A percentile compares a stretch with the other conserved stretches of the same genome.
phyloP scores from a whole-genome alignment of 2,888 invertebrate species.

The Cabera pusaria region DNA sequence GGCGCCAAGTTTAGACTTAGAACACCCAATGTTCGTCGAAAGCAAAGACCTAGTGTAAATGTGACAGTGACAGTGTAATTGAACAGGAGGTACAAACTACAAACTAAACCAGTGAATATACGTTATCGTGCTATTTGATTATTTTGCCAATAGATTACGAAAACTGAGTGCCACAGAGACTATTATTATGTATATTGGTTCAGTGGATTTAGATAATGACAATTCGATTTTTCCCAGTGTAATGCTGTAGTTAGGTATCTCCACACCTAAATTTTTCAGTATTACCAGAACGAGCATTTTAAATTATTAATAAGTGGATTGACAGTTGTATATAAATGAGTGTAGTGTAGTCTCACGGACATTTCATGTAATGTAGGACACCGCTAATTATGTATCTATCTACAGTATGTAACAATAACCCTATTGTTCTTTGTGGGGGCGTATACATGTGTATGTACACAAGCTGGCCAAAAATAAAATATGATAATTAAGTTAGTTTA shows the following conservation, averaged over 20 bases:
- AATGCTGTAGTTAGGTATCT: slow-evolving; percentile 14
- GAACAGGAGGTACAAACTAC: not conserved
- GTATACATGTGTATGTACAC: too few relatives aligned
- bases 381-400: too few relatives aligned
- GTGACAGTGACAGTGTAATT: slow-evolving; percentile 11
- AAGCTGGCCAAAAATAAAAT: too few relatives aligned
- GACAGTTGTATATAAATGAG: slow-evolving; percentile 18
- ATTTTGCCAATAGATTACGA: slow-evolving; percentile 20
- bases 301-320: slow-evolving; percentile 12
- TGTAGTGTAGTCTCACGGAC: slow-evolving; percentile 14
- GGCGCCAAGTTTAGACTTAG: slow-evolving; percentile 31
- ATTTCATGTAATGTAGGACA: slow-evolving; percentile 10
- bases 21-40: slow-evolving; percentile 32
- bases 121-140: not conserved
- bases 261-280: slow-evolving; percentile 18
- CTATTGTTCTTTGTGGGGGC: too few relatives aligned
- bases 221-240: slow-evolving; percentile 40
- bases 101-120: too few relatives aligned
- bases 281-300: slow-evolving; percentile 22
- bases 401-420: too few relatives aligned
- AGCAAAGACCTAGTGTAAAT: slow-evolving; percentile 32
- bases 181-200: slow-evolving; percentile 47
- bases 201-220: slow-evolving; percentile 40
- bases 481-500: too few relatives aligned
- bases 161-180: slow-evolving; percentile 50